Conservation (phyloP, 2,888 invertebrate species). For the Daptonema setosum region DNA sequence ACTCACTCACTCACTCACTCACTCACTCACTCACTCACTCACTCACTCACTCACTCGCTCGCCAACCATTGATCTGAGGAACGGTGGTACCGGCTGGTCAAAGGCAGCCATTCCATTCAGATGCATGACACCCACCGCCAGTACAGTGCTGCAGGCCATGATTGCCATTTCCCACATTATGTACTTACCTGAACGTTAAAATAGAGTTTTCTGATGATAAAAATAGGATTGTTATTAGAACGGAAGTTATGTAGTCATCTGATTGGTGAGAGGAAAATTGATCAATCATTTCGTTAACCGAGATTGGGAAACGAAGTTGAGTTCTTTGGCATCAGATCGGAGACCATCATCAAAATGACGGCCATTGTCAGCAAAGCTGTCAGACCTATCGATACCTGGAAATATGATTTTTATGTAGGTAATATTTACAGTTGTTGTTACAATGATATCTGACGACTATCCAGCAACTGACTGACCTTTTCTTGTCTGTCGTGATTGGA, state of each 20-base stretch:
- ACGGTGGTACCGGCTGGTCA: not conserved
- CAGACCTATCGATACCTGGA: not conserved
- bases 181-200: not conserved
- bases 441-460: too few relatives aligned
- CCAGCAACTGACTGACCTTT: too few relatives aligned
- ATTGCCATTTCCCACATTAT: not conserved
- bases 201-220: too few relatives aligned
- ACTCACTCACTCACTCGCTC: too few relatives aligned
- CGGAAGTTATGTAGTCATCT: too few relatives aligned
- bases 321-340: not conserved
- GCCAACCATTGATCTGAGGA: not conserved
- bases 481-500: not conserved
- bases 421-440: too few relatives aligned
- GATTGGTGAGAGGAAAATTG: too few relatives aligned
- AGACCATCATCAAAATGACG: constrained; percentile 1
- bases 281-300: too few relatives aligned
- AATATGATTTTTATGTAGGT: too few relatives aligned
- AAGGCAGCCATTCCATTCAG: not conserved
- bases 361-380: not conserved
- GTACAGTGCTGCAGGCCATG: not conserved
- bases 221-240: too few relatives aligned
- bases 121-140: not conserved
- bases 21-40: too few relatives aligned
- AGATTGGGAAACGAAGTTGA: not conserved
- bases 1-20: too few relatives aligned